Conservation (phyloP, 2,113 vertebrate species). For the Tenrec ecaudatus region DNA sequence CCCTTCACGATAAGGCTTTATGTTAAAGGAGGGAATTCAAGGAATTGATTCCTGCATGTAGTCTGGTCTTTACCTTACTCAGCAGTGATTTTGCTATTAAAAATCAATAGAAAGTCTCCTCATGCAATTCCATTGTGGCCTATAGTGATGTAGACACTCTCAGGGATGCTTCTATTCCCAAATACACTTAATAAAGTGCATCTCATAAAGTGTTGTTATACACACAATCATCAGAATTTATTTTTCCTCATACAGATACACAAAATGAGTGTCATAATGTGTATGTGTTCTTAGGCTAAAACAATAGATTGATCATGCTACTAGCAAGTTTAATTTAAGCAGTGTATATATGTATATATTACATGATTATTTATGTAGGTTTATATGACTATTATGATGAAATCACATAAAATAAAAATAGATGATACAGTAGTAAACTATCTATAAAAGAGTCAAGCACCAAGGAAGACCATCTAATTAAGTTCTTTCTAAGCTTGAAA, state of each 20-base stretch:
- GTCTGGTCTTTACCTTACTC: background rate
- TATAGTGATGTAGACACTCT: background rate
- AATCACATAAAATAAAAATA: background rate
- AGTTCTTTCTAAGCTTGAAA: background rate
- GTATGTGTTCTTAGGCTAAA: background rate
- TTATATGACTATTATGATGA: background rate
- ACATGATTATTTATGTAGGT: background rate
- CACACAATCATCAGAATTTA: background rate
- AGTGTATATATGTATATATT: background rate
- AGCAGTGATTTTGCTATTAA: conserved; percentile 33
- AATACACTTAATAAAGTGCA: background rate
- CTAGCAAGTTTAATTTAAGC: background rate
- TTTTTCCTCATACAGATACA: background rate
- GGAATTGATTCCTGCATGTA: background rate
- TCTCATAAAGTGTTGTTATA: background rate
- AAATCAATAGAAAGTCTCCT: conserved; percentile 7
- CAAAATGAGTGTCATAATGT: background rate
- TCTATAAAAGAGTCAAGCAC: background rate
- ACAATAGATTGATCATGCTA: background rate
- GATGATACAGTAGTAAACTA: background rate
- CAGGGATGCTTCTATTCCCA: background rate
- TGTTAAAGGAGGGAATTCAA: background rate
- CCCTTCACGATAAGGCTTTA: background rate
- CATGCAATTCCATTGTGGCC: background rate
- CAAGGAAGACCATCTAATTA: background rate